Conservation (phyloP, 2,113 vertebrate species). For the Oxygymnocypris stewartii region DNA sequence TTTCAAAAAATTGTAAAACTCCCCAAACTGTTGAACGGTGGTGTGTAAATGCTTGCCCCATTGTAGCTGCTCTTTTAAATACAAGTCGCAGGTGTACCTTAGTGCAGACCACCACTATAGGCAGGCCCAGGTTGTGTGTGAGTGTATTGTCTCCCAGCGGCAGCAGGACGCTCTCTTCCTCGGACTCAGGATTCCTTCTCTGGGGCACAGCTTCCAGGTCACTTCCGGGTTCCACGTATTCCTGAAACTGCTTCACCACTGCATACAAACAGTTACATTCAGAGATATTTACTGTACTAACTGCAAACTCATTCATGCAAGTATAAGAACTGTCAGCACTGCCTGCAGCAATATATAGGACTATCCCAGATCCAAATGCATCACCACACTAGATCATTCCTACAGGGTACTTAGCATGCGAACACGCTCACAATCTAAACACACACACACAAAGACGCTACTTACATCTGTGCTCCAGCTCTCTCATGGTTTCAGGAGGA, state of each 20-base stretch:
- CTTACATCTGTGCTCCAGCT: constrained; percentile 95
- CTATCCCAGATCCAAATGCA: not conserved
- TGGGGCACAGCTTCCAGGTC: constrained; percentile 91
- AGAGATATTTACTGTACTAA: not conserved
- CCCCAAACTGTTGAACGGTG: no score
- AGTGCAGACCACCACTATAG: constrained; percentile 94
- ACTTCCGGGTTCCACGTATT: constrained; percentile 93
- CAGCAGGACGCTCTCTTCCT: constrained; percentile 89
- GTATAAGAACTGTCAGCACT: not conserved
- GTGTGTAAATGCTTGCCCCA: no score
- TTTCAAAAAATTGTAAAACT: no score
- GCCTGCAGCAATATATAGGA: not conserved
- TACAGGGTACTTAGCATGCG: not conserved
- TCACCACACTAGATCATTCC: not conserved
- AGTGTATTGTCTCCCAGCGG: constrained; percentile 94
- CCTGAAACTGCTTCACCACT: constrained; percentile 98
- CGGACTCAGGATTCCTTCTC: constrained; percentile 87
- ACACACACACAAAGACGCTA: constrained; percentile 53
- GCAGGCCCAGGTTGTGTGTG: constrained; percentile 95
- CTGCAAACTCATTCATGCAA: constrained; percentile 22
- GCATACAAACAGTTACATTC: constrained; percentile 49
- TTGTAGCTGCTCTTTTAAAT: not conserved
- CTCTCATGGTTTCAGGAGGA: constrained; percentile 91
- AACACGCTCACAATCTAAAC: constrained; percentile 9
- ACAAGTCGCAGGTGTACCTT: constrained; percentile 79